Evolutionary conservation across 23 tunicate species (phyloP).

Genomic region (Ciona savignyi): DNA sequence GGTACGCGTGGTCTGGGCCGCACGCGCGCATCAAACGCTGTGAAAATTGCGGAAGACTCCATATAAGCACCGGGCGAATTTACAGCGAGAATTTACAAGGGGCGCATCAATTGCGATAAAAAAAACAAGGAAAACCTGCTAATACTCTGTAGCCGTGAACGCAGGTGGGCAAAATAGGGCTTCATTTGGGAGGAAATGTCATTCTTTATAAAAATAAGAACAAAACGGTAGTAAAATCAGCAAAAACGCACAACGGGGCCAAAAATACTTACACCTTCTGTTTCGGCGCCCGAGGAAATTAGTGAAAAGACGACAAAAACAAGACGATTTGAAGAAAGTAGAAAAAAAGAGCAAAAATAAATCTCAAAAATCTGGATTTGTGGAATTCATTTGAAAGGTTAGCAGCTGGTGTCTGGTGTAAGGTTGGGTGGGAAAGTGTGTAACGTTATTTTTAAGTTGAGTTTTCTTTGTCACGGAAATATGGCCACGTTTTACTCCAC

Average conservation of each 20-base stretch:
- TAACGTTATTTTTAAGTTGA: no score
- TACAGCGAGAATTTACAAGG: background rate
- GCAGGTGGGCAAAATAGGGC: background rate
- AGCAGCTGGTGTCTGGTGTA: no score
- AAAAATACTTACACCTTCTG: background rate
- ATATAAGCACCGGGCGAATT: background rate
- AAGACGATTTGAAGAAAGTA: background rate
- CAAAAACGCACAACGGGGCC: background rate
- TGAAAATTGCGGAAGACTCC: background rate
- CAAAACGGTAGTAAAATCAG: no score
- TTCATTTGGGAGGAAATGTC: background rate
- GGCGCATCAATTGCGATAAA: background rate
- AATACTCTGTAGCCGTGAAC: background rate
- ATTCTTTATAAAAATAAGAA: background rate
- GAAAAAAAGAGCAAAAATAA: no score
- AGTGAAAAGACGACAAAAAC: background rate
- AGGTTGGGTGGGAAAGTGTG: no score
- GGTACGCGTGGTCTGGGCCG: background rate
- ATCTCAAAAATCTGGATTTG: background rate
- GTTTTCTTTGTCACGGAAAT: no score
- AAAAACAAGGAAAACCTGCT: background rate
- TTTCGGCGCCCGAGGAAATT: background rate
- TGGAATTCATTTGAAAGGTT: no score
- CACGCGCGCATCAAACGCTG: background rate
- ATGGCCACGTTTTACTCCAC: no score